These are phyloP conservation scores for Sesamia inferens DNA, from an alignment of 2,888 invertebrate genomes.

Conservation along the genomic window DNA sequence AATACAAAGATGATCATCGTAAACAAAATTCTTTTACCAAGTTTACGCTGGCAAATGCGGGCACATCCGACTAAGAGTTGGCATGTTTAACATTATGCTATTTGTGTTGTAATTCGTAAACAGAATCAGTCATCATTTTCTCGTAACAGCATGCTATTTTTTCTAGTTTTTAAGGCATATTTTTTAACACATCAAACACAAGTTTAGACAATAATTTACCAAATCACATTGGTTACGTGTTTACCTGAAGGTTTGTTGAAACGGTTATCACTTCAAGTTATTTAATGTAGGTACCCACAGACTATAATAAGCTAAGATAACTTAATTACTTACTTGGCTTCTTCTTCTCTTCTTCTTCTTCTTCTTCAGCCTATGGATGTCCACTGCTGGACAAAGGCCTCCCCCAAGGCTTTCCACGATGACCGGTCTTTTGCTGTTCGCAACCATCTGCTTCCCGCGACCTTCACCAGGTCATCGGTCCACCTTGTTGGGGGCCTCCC, in stretches of 20 bases:
- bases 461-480: too few species aligned
- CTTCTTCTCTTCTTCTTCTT: too few species aligned
- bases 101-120: constrained; percentile 4
- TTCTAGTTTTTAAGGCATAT: neutral
- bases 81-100: neutral
- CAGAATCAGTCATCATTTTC: neutral
- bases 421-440: too few species aligned
- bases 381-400: too few species aligned
- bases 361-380: too few species aligned
- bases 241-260: neutral
- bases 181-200: neutral
- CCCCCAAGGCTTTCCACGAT: too few species aligned
- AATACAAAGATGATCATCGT: neutral
- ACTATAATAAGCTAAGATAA: too few species aligned
- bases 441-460: too few species aligned
- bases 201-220: neutral
- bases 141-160: neutral
- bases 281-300: neutral
- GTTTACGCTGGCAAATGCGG: neutral
- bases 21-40: constrained; percentile 24
- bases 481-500: too few species aligned
- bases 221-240: neutral
- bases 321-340: too few species aligned
- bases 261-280: neutral
- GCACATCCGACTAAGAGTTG: neutral